phyloP scores from a whole-genome alignment of 2,113 vertebrate species.

The Thomomys bottae region DNA sequence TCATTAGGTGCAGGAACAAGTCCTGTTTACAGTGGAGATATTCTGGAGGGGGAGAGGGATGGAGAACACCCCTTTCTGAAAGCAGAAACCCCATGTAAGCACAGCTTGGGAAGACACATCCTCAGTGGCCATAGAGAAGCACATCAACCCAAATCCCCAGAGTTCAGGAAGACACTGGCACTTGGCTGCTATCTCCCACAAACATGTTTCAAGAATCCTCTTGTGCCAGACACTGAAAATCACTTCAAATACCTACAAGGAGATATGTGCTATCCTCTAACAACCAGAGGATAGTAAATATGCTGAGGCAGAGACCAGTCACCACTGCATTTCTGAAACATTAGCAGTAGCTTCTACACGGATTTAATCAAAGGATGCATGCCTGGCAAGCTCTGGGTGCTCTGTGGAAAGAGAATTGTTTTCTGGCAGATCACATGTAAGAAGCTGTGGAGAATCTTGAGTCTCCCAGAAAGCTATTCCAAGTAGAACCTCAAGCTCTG shows the following conservation, averaged over 20 bases:
- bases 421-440: background rate
- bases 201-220: background rate
- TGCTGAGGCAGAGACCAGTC: background rate
- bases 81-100: background rate
- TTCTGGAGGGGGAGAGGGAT: background rate
- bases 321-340: background rate
- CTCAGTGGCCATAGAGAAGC: background rate
- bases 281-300: background rate
- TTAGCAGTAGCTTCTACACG: background rate
- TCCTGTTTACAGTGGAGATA: background rate
- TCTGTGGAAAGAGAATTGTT: background rate
- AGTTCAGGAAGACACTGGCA: rapidly evolving
- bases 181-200: background rate
- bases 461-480: background rate
- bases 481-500: background rate
- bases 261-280: rapidly evolving
- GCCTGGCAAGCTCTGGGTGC: background rate
- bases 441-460: background rate
- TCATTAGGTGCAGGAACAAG: slow-evolving; percentile 28
- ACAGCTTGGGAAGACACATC: background rate
- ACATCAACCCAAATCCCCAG: background rate
- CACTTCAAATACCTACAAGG: background rate
- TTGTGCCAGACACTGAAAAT: background rate
- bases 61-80: background rate
- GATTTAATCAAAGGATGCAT: slow-evolving; percentile 15